Percentiles rank a stretch among this genome's conserved stretches.
Conservation (phyloP, 2,888 invertebrate genomes). For the Chorisops tibialis region DNA sequence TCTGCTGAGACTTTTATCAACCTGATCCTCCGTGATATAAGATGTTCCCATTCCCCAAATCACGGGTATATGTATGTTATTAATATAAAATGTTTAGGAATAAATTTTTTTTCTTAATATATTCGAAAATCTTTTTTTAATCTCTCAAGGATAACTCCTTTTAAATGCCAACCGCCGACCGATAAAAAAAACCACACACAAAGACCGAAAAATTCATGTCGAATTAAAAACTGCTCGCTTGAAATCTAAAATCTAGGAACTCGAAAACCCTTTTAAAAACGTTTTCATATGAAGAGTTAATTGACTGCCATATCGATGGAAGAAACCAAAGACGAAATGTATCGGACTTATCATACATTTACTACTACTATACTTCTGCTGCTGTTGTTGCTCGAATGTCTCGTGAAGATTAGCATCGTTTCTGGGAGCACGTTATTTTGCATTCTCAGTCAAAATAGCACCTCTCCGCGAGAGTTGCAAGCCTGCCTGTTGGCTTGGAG, state of each 20-base stretch:
- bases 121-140: too few species aligned
- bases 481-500: neutral
- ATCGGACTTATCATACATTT: constrained; percentile 20
- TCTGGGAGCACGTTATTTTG: constrained; percentile 18
- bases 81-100: too few species aligned
- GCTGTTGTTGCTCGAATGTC: constrained; percentile 5
- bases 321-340: neutral
- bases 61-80: too few species aligned
- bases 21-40: too few species aligned
- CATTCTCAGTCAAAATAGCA: constrained; percentile 29
- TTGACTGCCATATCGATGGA: neutral
- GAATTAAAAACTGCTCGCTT: neutral
- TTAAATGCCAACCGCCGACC: too few species aligned
- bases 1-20: too few species aligned
- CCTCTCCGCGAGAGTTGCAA: constrained; percentile 1
- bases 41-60: too few species aligned
- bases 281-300: constrained; percentile 16
- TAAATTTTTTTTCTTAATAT: too few species aligned
- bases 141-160: too few species aligned
- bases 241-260: constrained; percentile 18
- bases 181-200: too few species aligned
- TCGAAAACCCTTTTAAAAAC: constrained; percentile 19
- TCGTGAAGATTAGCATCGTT: constrained; percentile 17
- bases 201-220: too few species aligned
- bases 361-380: too few species aligned